Percentiles rank a stretch among this genome's conserved stretches.
Evolutionary conservation across 2,888 invertebrate species (phyloP).

Genomic region (Bugulina stolonifera): DNA sequence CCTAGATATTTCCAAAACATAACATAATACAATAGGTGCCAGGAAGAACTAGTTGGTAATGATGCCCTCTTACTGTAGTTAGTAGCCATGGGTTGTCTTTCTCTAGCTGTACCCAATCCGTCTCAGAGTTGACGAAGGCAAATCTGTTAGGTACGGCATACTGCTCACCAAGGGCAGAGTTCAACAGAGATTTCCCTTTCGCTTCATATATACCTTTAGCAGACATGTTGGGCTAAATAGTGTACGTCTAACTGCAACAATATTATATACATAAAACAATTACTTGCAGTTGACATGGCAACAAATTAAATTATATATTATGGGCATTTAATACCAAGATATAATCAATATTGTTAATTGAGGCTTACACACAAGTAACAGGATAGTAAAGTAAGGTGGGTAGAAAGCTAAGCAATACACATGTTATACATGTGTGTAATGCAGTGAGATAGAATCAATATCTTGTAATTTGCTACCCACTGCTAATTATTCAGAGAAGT

Average conservation of each 20-base stretch:
- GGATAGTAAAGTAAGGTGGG: too few species aligned
- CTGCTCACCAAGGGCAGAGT: conserved; percentile 64
- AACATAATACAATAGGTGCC: too few species aligned
- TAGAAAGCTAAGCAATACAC: too few species aligned
- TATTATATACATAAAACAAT: neutral
- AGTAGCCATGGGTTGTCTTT: conserved; percentile 77
- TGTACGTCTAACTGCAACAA: neutral
- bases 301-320: neutral
- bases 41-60: too few species aligned
- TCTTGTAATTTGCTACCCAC: too few species aligned
- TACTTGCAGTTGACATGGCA: neutral
- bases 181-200: conserved; percentile 84
- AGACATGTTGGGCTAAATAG: conserved; percentile 82
- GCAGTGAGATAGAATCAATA: too few species aligned
- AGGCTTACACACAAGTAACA: too few species aligned
- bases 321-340: neutral
- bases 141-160: conserved; percentile 66
- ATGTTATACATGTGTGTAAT: too few species aligned
- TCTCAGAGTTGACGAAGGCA: conserved; percentile 71
- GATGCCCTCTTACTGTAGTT: conserved; percentile 54
- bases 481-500: too few species aligned
- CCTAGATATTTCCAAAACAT: neutral
- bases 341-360: neutral
- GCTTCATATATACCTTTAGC: conserved; percentile 94
- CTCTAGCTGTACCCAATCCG: conserved; percentile 71